These are phyloP conservation scores for Eudyptes chrysolophus DNA, from an alignment of 2,113 vertebrate genomes.

Conservation along the genomic window DNA sequence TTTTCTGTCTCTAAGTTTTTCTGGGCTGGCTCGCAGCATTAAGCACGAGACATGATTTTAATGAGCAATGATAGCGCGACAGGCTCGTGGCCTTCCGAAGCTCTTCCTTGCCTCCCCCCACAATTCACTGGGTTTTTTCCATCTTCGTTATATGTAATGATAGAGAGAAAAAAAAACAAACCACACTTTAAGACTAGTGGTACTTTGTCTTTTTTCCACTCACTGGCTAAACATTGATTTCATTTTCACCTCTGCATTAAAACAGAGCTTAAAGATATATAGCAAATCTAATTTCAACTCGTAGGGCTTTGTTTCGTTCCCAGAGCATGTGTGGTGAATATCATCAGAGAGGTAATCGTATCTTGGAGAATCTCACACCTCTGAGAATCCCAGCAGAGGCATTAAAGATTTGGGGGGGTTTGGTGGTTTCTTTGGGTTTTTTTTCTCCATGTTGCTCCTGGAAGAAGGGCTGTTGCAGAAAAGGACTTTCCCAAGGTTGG, in stretches of 20 bases:
- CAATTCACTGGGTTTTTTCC: neutral
- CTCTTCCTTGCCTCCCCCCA: neutral
- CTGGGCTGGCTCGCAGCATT: neutral
- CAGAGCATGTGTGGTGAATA: neutral
- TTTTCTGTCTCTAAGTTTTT: neutral
- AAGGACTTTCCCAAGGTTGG: neutral
- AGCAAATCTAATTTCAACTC: neutral
- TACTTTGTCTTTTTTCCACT: neutral
- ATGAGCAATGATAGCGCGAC: neutral
- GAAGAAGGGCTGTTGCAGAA: neutral
- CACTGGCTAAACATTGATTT: slow-evolving; percentile 9
- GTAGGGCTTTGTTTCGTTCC: neutral
- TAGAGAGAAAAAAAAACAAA: neutral
- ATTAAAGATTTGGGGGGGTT: neutral
- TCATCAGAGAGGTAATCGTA: neutral
- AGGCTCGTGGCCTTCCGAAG: neutral
- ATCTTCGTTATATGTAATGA: neutral
- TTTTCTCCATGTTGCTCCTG: neutral
- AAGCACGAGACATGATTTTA: neutral
- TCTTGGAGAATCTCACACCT: neutral
- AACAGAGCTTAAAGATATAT: neutral
- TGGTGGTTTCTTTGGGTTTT: neutral
- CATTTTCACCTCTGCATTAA: neutral
- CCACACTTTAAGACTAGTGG: neutral
- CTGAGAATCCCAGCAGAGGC: neutral